Percentiles rank a stretch among this genome's conserved stretches.
These are phyloP conservation scores for Anthoscopus minutus DNA, from an alignment of 2,113 vertebrate species.

Conservation along the genomic window DNA sequence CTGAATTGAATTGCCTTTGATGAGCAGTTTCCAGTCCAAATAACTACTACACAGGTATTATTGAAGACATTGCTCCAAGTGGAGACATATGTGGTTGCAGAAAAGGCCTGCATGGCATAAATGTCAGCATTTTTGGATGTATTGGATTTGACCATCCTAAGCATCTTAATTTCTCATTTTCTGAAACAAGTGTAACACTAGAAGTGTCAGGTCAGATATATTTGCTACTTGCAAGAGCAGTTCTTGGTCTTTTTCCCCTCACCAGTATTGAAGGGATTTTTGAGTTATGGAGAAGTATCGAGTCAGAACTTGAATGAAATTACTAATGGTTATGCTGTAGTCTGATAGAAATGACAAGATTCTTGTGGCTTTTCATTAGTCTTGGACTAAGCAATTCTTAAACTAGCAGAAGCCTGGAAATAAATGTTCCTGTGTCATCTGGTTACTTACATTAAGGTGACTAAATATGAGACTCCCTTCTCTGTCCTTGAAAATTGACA, in stretches of 20 bases:
- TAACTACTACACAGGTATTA: not conserved
- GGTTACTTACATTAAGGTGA: not conserved
- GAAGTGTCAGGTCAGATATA: not conserved
- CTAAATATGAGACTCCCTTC: not conserved
- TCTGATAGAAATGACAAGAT: not conserved
- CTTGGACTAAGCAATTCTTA: not conserved
- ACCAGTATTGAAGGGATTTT: not conserved
- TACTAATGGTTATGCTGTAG: not conserved
- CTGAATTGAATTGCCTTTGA: not conserved
- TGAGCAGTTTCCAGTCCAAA: not conserved
- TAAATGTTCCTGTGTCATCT: not conserved
- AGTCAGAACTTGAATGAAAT: not conserved
- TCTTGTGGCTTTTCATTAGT: not conserved
- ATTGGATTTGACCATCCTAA: not conserved
- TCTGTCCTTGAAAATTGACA: not conserved
- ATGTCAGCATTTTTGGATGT: not conserved
- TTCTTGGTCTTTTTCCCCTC: not conserved
- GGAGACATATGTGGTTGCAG: not conserved
- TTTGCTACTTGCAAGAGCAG: not conserved
- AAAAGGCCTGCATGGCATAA: not conserved
- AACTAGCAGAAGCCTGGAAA: not conserved
- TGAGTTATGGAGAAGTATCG: not conserved
- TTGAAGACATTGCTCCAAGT: not conserved
- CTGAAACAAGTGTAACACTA: not conserved
- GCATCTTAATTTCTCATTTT: not conserved